Conservation (phyloP, 2,888 invertebrate genomes). For the Lissonota sp. region DNA sequence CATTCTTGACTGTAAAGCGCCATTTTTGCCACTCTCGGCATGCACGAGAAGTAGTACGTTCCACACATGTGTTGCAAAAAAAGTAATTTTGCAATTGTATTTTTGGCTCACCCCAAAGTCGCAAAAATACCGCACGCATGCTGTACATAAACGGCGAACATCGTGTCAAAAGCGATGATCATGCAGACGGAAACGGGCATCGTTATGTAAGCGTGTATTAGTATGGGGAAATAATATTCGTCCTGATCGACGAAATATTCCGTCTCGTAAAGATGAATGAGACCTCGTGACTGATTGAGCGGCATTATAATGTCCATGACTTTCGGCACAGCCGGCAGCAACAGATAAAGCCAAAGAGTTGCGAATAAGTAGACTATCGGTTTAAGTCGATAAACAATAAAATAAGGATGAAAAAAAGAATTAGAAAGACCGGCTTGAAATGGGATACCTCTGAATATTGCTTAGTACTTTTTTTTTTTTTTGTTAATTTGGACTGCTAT, state of each 20-base stretch:
- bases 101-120: conserved; percentile 45
- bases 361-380: conserved; percentile 47
- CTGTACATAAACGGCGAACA: conserved; percentile 60
- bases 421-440: not conserved
- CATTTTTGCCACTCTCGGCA: too few species aligned
- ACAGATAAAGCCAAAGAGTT: conserved; percentile 50
- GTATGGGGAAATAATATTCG: conserved; percentile 57
- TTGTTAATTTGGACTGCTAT: too few species aligned
- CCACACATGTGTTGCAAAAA: too few species aligned
- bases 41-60: too few species aligned
- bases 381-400: not conserved
- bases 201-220: conserved; percentile 61
- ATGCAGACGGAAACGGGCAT: conserved; percentile 49
- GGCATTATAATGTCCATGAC: conserved; percentile 57
- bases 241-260: conserved; percentile 62
- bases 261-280: conserved; percentile 59
- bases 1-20: too few species aligned
- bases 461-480: too few species aligned
- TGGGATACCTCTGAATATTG: too few species aligned
- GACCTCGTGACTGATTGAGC: conserved; percentile 56
- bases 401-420: not conserved
- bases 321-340: conserved; percentile 50
- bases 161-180: conserved; percentile 58
- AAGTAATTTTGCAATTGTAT: not conserved
- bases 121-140: conserved; percentile 63